Evolutionary conservation across 1,140 invertebrate species (phyloP).

Genomic region (Drosophila kanapiae): DNA sequence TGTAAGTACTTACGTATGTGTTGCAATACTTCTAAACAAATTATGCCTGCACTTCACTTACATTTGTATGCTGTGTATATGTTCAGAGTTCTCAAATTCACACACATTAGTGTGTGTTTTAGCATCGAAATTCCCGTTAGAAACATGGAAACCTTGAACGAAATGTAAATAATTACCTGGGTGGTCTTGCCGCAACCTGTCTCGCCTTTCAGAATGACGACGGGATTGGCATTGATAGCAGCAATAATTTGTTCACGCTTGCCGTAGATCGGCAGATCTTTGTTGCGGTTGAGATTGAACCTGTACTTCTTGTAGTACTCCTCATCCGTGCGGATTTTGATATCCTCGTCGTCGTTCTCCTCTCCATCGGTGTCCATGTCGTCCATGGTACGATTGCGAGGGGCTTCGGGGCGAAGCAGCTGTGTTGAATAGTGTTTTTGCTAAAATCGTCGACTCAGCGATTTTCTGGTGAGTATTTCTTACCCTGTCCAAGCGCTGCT

Average conservation of each 20-base stretch:
- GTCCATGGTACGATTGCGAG: constrained; percentile 27
- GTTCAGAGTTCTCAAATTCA: background rate
- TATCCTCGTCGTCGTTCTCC: background rate
- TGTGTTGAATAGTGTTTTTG: constrained; percentile 1
- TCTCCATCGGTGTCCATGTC: constrained; percentile 69
- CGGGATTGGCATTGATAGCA: constrained; percentile 60
- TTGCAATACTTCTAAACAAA: too few species aligned
- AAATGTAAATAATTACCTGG: constrained; percentile 86
- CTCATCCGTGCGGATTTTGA: constrained; percentile 51
- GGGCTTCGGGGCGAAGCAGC: background rate
- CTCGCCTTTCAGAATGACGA: constrained; percentile 78
- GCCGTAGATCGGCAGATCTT: constrained; percentile 68
- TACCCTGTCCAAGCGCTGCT: constrained; percentile 54
- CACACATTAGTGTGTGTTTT: background rate
- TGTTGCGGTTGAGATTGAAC: constrained; percentile 71
- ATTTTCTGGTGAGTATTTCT: constrained; percentile 6
- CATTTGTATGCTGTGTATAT: too few species aligned
- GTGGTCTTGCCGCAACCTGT: constrained; percentile 94
- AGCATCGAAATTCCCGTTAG: background rate
- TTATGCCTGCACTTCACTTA: too few species aligned
- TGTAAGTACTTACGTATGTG: too few species aligned
- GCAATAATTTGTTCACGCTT: constrained; percentile 60
- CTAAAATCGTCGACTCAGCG: background rate
- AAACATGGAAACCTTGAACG: background rate
- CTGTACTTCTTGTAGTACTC: constrained; percentile 62